Evolutionary conservation across 92 coral and sea anemone genomes (phyloP).

Genomic region (Palythoa grandis): DNA sequence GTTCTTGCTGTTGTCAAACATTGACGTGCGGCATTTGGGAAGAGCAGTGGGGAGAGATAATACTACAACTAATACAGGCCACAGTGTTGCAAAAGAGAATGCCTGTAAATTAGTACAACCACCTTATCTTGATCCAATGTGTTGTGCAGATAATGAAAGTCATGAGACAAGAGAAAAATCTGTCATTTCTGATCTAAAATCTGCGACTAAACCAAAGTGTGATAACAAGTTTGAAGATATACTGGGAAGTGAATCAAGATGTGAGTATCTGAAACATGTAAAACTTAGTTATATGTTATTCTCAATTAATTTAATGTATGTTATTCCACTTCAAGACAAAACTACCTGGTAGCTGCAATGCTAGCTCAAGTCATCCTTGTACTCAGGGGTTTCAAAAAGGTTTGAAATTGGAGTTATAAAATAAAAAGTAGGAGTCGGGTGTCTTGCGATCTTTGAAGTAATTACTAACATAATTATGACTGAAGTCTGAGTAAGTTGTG

Average conservation of each 20-base stretch:
- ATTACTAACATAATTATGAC: no score
- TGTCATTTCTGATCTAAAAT: not conserved
- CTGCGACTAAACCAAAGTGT: not conserved
- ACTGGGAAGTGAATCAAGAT: not conserved
- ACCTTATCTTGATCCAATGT: not conserved
- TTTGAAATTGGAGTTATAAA: no score
- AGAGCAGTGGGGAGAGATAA: constrained; percentile 79
- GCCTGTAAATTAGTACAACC: not conserved
- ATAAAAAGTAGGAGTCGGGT: no score
- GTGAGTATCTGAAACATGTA: not conserved
- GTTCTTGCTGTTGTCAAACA: constrained; percentile 75
- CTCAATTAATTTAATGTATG: no score
- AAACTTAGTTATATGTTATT: not conserved
- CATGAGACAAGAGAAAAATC: not conserved
- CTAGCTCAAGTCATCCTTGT: no score
- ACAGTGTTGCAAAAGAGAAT: not conserved
- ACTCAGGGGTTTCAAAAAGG: no score
- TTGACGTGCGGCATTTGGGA: constrained; percentile 59
- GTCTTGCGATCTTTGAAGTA: no score
- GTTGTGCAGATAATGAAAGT: no score
- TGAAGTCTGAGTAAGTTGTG: no score
- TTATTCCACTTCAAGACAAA: no score
- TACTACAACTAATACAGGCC: not conserved
- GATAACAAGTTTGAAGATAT: not conserved
- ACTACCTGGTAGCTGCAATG: no score